Evolutionary conservation across 2,113 vertebrate species (phyloP).

Genomic region (Cryptomyrus ogoouensis): DNA sequence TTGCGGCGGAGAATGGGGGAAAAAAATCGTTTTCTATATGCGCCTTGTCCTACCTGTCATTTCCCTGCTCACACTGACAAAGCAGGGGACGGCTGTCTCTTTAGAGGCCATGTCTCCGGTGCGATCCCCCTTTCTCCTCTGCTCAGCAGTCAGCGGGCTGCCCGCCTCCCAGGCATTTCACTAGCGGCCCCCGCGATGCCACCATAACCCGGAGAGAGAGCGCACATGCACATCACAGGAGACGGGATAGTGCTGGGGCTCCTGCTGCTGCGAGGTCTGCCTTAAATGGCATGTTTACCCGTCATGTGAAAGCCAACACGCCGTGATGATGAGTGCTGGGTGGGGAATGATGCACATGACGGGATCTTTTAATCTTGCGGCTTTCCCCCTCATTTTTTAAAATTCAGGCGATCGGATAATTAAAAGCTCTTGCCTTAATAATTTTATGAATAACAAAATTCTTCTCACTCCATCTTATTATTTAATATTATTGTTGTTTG

Average conservation of each 20-base stretch:
- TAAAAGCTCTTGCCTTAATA: not conserved
- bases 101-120: slow-evolving; percentile 65
- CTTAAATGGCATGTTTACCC: not conserved
- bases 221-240: not conserved
- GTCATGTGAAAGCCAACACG: not conserved
- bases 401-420: not conserved
- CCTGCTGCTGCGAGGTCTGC: not conserved
- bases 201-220: not conserved
- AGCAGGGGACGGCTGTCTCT: slow-evolving; percentile 55
- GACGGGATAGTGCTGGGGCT: not conserved
- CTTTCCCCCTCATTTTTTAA: not conserved
- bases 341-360: not conserved
- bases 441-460: not conserved
- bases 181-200: not conserved
- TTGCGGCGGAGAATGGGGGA: not conserved
- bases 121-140: slow-evolving; percentile 44
- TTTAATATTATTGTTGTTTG: not conserved
- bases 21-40: not conserved
- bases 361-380: not conserved
- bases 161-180: slow-evolving; percentile 11
- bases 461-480: not conserved
- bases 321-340: not conserved
- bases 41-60: slow-evolving; percentile 57
- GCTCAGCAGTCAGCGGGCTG: not conserved
- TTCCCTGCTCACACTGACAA: slow-evolving; percentile 57